Evolutionary conservation across 2,797 vertebrate species (phyloP), one percentile per base, ranked within the genome.

Genomic region (Lemur catta): DNA sequence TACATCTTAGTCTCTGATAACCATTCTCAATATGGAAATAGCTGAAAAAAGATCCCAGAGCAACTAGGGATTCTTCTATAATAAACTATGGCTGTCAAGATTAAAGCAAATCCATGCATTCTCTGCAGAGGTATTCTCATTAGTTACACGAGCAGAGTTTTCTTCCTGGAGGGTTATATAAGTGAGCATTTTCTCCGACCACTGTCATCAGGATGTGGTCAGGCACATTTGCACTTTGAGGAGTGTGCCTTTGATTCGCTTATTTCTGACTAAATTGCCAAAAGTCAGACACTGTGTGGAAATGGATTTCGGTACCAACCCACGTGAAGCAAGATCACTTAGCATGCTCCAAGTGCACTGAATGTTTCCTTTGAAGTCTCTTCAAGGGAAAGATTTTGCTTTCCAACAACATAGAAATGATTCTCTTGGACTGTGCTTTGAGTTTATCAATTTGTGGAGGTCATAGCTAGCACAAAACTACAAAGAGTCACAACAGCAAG

Each of bases 321-420:
- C 48, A 4, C 78, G 84, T 43, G 81, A 97, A 89, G 24, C 11
- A 82, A 65, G 67, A 89, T 96, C 93, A 18, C 86, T 98, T 95
- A 97, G 86, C 89, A 94, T 95, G 88, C 79, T 18, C 22, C 0
- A 92, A 76, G 94, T 93, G 81, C 22, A 61, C 74, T 63, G 89
- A 94, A 89, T 74, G 93, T 98, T 93, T 65, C 86, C 97, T 97
- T 95, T 97, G 95, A 98, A 97, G 92, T 86, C 84, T 94, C 85
- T 93, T 97, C 91, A 93, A 96, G 96, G 93, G 85, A 89, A 74
- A 93, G 14, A 4, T 26, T 92, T 97, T 93, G 69, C 65, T 87
- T 93, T 86, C 72, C 28, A 88, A 71, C 65, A 78, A 69, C 59
- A 52, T 59, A 67, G 24, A 6, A 52, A 4, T 76, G 93, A 59